Evolutionary conservation across 2,797 vertebrate species (phyloP).

Genomic region (Parotocinclus haroldoi): DNA sequence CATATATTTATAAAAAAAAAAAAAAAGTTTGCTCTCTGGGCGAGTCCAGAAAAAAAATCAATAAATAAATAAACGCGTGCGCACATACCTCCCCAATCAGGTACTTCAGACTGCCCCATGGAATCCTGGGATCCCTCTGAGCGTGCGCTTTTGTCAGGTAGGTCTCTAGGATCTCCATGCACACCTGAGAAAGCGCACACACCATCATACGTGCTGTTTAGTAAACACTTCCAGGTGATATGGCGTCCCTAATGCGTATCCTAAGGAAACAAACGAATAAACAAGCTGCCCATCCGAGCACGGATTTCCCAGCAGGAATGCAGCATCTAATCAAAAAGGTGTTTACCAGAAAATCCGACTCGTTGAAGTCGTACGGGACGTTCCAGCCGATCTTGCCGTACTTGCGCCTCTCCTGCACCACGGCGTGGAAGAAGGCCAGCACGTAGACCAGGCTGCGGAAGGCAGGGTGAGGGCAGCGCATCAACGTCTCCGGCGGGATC

Average conservation of each 20-base stretch:
- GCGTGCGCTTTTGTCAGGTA: conserved; percentile 86
- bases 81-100: conserved; percentile 82
- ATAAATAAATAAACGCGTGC: too few species aligned
- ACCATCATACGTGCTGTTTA: background rate
- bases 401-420: conserved; percentile 94
- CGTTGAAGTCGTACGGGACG: conserved; percentile 90
- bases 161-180: conserved; percentile 91
- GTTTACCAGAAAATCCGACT: conserved; percentile 91
- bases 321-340: too few species aligned
- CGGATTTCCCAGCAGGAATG: too few species aligned
- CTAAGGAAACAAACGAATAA: too few species aligned
- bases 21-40: too few species aligned
- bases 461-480: conserved; percentile 78
- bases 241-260: too few species aligned
- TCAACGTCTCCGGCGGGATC: conserved; percentile 76
- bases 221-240: too few species aligned
- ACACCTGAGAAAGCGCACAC: conserved; percentile 76
- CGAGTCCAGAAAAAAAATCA: too few species aligned
- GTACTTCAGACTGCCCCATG: conserved; percentile 94
- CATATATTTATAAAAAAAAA: too few species aligned
- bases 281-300: too few species aligned
- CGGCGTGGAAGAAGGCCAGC: conserved; percentile 92
- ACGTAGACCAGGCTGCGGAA: conserved; percentile 87
- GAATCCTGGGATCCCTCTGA: conserved; percentile 81
- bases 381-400: conserved; percentile 98